Evolutionary conservation across 2,888 invertebrate species (phyloP), one percentile per base, ranked within the genome.

Genomic region (Steromphala cineraria): DNA sequence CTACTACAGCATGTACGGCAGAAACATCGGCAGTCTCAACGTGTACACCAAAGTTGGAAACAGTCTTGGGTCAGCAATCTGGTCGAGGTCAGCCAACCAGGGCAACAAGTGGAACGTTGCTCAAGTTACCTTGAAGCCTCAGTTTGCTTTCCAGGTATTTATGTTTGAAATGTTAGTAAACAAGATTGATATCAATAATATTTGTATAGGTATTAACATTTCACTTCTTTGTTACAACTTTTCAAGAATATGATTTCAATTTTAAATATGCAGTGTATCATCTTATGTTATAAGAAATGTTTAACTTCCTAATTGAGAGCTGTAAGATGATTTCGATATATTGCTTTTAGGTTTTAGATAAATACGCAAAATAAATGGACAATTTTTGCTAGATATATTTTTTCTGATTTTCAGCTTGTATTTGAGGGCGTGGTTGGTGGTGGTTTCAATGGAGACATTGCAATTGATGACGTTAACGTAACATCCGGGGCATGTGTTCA

Each of bases 391-490:
- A 36, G 36, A 36, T 7, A 36, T 2, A 36, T 7, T 7, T 36
- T 46, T 46, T 8, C 0, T 67, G 76, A 7, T 82, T 87, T 55
- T n/a, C 79, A 92, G 90, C 83, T 92, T 21, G 88, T 91, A 17
- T 91, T 92, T 84, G 92, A 92, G 76, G 92, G 88, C 0, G 82
- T 90, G 5, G 74, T 85, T 74, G 92, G 91, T 46, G 84, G 67
- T 71, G 89, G 91, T 80, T 84, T 80, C 83, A 80, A 74, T 28
- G 91, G 92, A 19, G 92, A 92, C 80, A 90, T 92, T 53, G 90
- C 92, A 19, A 89, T 92, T 79, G 92, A 92, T 84, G 92, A 92
- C 81, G 83, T 92, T 8, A 78, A 82, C 7, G 79, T 90, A 36
- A 83, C 81, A 62, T 77, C 82, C 28, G 91, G 91, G 21, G 40